phyloP scores from a whole-genome alignment of 53 echinoderm and acorn worm genomes.

The Luidia sarsii region DNA sequence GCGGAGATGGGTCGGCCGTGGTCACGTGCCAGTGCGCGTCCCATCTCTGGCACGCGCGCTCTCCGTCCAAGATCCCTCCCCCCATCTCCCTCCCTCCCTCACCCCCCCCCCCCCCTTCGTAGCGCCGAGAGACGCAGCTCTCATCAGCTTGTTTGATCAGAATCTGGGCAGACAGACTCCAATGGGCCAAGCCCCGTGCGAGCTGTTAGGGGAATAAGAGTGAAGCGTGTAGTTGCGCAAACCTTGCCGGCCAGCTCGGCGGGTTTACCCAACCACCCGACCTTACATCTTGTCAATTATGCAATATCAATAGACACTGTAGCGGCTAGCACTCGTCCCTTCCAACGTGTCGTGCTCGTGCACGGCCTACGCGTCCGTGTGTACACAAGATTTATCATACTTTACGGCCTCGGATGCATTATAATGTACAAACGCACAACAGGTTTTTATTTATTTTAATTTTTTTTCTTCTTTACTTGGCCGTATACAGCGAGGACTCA shows the following conservation, averaged over 20 bases:
- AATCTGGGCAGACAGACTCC: conserved; percentile 20
- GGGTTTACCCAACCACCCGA: conserved; percentile 12
- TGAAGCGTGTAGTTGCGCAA: neutral
- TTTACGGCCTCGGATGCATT: neutral
- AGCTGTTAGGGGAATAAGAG: neutral
- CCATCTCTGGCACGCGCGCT: no score
- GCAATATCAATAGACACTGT: conserved; percentile 29
- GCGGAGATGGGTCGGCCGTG: no score
- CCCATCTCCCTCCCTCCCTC: neutral
- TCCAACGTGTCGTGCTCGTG: neutral
- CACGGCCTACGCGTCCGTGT: conserved; percentile 5
- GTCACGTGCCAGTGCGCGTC: no score
- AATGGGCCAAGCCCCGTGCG: neutral
- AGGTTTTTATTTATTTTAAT: conserved; percentile 5
- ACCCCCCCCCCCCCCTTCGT: no score
- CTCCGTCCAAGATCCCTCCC: neutral
- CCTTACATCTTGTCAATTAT: conserved; percentile 22
- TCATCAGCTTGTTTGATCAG: neutral
- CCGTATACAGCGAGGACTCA: no score
- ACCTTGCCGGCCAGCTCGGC: no score
- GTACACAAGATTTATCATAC: conserved; percentile 24
- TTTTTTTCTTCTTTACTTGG: no score
- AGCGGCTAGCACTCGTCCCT: neutral
- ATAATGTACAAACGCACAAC: conserved; percentile 40
- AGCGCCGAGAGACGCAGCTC: neutral